Evolutionary conservation across 1,140 invertebrate genomes (phyloP).

Genomic region (Piezodorus guildinii): DNA sequence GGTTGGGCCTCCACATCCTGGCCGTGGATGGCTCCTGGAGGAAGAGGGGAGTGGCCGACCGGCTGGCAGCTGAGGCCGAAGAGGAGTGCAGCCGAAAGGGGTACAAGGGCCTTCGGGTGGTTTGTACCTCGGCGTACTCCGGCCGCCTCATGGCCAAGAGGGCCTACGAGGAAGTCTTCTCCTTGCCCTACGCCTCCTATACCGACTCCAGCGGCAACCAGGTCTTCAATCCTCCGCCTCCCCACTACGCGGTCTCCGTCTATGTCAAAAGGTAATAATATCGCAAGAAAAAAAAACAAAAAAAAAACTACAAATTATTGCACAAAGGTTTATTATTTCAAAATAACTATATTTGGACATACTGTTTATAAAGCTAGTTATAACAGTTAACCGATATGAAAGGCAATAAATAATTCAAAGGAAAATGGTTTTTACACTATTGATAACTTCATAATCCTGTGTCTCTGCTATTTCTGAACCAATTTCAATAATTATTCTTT

Average conservation of each 20-base stretch:
- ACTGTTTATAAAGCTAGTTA: no score
- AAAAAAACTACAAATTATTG: no score
- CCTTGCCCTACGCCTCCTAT: neutral
- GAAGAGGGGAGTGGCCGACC: constrained; percentile 2
- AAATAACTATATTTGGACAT: no score
- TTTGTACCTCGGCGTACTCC: constrained; percentile 17
- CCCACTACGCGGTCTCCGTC: neutral
- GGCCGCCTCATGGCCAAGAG: constrained; percentile 5
- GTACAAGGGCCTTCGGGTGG: constrained; percentile 11
- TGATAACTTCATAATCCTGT: no score
- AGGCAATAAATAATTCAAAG: no score
- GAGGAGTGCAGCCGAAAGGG: neutral
- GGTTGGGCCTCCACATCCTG: neutral
- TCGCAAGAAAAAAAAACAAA: no score
- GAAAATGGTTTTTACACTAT: no score
- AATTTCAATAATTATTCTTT: no score
- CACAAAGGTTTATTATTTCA: no score
- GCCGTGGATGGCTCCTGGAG: constrained; percentile 5
- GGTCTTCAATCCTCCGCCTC: neutral
- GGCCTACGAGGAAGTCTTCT: neutral
- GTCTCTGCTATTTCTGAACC: no score
- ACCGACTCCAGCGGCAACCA: neutral
- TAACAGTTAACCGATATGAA: no score
- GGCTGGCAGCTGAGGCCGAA: constrained; percentile 2
- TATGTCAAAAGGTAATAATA: neutral